phyloP scores from a whole-genome alignment of 1,140 invertebrate genomes.

The Scaptomyza pallida region DNA sequence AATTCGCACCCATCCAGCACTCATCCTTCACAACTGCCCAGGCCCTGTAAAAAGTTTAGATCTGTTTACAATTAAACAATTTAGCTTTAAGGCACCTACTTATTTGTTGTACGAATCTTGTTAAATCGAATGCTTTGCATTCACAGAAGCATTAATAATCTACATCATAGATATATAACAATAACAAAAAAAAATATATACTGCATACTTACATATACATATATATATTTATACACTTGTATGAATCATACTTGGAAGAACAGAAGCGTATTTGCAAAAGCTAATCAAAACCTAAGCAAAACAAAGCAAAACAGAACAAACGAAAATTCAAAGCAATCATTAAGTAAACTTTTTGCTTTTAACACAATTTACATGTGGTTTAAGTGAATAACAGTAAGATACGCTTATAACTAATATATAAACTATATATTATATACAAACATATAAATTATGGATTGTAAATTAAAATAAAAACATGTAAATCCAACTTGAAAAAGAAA shows the following conservation, averaged over 20 bases:
- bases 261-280: not conserved
- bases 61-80: not conserved
- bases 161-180: too few relatives aligned
- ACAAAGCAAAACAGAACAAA: constrained; percentile 6
- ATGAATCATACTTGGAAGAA: not conserved
- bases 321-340: not conserved
- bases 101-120: not conserved
- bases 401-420: constrained; percentile 5
- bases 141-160: not conserved
- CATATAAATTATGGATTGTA: constrained; percentile 23
- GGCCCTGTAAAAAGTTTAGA: not conserved
- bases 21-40: not conserved
- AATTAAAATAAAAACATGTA: constrained; percentile 11
- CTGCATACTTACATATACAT: not conserved
- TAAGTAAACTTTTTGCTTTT: not conserved
- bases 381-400: constrained; percentile 2
- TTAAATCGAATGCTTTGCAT: constrained; percentile 2
- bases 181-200: too few relatives aligned
- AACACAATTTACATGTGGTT: constrained; percentile 20
- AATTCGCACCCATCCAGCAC: not conserved
- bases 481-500: not conserved
- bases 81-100: not conserved
- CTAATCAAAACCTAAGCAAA: constrained; percentile 4
- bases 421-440: constrained; percentile 16
- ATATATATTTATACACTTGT: constrained; percentile 6